Evolutionary conservation across 2,797 vertebrate species (phyloP), one percentile per base, ranked within the genome.

Genomic region (Tapirus indicus): DNA sequence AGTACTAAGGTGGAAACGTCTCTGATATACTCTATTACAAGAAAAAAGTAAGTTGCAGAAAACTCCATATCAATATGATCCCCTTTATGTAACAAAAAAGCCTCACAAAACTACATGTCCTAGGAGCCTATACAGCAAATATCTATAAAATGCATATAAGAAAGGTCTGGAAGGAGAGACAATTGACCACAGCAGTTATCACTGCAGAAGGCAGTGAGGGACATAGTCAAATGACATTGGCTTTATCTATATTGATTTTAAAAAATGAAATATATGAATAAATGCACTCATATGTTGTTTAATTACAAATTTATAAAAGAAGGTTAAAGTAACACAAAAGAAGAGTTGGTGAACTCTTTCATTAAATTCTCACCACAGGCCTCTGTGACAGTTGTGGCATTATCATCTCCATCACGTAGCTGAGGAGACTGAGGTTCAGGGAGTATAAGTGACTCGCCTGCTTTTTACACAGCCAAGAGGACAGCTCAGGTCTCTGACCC

Each of bases 201-300:
- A 21, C 54, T 29, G 23, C 54, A 62, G 47, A 83, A 85, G 71
- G 21, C 44, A 23, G 38, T 0, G 8, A 80, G 44, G 41, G 18
- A 32, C 25, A 11, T 0, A 13, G 56, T 54, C 69, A 64, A 79
- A 72, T 10, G 12, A 44, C 35, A 23, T 80, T 60, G 58, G 64
- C 29, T 71, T 69, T 52, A 44, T 66, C 78, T 41, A 0, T 35
- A 41, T n/a, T 58, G 83, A 68, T 87, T 95, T 20, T 0, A 29
- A 93, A 94, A 74, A 68, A 12, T 60, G 21, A 95, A 87, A 75
- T 56, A 25, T 27, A n/a, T 23, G n/a, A 94, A 79, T 60, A 60
- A 41, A 84, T n/a, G 12, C 62, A 77, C 52, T 66, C 54, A 16
- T n/a, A 91, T 35, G 32, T 79, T 64, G 62, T 66, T 29, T 64